Conservation (phyloP, 2,888 invertebrate species). For the Steromphala cineraria region DNA sequence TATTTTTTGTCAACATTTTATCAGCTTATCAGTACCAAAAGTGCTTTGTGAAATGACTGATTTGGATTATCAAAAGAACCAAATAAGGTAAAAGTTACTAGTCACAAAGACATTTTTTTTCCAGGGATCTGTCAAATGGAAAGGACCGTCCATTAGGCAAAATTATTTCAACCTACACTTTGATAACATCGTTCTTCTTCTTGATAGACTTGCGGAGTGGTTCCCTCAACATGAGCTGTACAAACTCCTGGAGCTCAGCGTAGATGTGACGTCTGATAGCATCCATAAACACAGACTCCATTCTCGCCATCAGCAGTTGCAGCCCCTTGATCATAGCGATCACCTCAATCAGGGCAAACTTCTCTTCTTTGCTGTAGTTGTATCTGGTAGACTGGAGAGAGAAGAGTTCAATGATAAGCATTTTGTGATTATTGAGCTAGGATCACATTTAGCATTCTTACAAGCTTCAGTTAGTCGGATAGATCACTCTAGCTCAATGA, state of each 20-base stretch:
- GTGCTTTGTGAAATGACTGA: too few relatives aligned
- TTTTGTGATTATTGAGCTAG: too few relatives aligned
- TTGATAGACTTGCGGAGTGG: slow-evolving; percentile 97
- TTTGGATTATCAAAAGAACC: too few relatives aligned
- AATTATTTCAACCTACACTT: slow-evolving; percentile 59
- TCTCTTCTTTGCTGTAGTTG: slow-evolving; percentile 97
- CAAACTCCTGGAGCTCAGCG: slow-evolving; percentile 96
- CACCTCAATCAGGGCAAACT: slow-evolving; percentile 97
- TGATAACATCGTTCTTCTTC: slow-evolving; percentile 95
- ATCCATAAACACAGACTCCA: slow-evolving; percentile 97
- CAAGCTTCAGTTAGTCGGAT: too few relatives aligned
- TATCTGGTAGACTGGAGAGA: slow-evolving; percentile 89
- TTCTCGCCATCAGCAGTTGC: slow-evolving; percentile 92
- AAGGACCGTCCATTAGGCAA: too few relatives aligned
- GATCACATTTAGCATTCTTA: too few relatives aligned
- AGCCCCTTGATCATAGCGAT: slow-evolving; percentile 99
- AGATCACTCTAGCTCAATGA: too few relatives aligned
- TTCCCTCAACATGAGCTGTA: slow-evolving; percentile 90
- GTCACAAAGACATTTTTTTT: too few relatives aligned
- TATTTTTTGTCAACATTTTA: too few relatives aligned
- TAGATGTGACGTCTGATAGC: slow-evolving; percentile 94
- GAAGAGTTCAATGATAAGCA: not conserved
- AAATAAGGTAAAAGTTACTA: too few relatives aligned
- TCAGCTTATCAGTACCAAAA: too few relatives aligned
- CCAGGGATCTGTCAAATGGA: too few relatives aligned